Base-by-base conservation (phyloP, 2,888 invertebrate genomes). In the Notocelia uddmanniana region DNA sequence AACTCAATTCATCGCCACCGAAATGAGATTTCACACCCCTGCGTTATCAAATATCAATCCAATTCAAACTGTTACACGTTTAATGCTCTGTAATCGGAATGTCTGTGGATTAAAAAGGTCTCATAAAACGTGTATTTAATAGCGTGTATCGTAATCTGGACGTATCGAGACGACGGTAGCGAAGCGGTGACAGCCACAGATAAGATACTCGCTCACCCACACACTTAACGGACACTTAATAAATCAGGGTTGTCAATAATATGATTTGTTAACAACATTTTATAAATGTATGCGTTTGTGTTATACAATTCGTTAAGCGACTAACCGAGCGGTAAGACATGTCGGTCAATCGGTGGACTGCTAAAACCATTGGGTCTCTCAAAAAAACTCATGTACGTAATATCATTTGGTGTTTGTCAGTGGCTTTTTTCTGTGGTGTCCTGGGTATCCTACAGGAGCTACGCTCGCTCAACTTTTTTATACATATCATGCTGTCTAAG, bases 161-260 rank as follows among this genome's bases (percentile, higher is more conserved):
- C 55, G 74, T 70, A 73, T 64, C 69, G 55, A 57, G 60, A 68
- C 73, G 74, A 75, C 45, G 70, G 75, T 74, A 75, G 74, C 75
- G 41, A 57, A 58, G 26, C 50, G 66, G 66, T 62, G 74, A 75
- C 74, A 73, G 69, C n/a, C 59, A 0, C 1, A 63, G 75, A 75
- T 75, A 75, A 31, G 31, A 31, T 31, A 73, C 67, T 34, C 59
- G 73, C 73, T 64, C 64, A 18, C 41, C 1, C 41, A 5, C 15
- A 41, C 41, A 41, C 41, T 50, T 45, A 31, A 9, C 31, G 31
- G 31, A 2, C 31, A 45, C 69, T 69, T 74, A 74, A 70, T 70
- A 70, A 68, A 73, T 67, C 67, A 73, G 73, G 64, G 70, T 41
- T 69, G 71, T 66, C 60, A 50, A 68, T 54, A 45, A 45, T 68